phyloP scores from a whole-genome alignment of 2,797 vertebrate genomes.

The Liparis tanakae region DNA sequence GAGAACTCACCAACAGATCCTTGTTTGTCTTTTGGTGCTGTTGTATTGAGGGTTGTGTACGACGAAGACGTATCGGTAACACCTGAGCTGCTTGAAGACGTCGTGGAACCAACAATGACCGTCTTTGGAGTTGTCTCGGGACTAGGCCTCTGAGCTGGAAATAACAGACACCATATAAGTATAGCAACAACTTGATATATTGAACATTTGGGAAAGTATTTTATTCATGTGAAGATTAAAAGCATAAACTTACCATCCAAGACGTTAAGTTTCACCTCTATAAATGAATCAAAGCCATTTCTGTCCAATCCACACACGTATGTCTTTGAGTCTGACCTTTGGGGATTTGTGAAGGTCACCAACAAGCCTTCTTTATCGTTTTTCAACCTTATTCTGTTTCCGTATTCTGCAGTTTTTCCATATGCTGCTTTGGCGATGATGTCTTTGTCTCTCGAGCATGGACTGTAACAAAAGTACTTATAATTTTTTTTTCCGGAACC shows the following conservation, averaged over 20 bases:
- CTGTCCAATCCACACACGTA: conserved; percentile 36
- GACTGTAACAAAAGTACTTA: conserved; percentile 35
- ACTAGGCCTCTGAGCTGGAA: conserved; percentile 1
- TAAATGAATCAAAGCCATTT: fast-evolving
- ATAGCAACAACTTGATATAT: background rate
- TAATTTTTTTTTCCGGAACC: fast-evolving
- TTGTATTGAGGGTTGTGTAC: background rate
- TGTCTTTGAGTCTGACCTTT: conserved; percentile 19
- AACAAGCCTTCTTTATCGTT: background rate
- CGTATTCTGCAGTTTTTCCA: fast-evolving
- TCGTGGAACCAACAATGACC: background rate
- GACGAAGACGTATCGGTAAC: background rate
- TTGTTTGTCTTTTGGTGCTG: background rate
- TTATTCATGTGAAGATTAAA: background rate
- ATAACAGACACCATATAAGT: background rate
- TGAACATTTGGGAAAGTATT: background rate
- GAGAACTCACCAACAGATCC: conserved; percentile 5
- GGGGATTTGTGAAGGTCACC: conserved; percentile 45
- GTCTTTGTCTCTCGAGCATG: background rate
- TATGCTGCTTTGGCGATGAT: background rate
- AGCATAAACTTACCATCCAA: conserved; percentile 29
- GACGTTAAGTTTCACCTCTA: conserved; percentile 27
- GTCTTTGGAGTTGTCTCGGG: conserved; percentile 2
- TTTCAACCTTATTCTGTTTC: background rate
- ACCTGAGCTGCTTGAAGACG: background rate